Base-by-base conservation (phyloP, 2,113 vertebrate species). In the Neogobius melanostomus region DNA sequence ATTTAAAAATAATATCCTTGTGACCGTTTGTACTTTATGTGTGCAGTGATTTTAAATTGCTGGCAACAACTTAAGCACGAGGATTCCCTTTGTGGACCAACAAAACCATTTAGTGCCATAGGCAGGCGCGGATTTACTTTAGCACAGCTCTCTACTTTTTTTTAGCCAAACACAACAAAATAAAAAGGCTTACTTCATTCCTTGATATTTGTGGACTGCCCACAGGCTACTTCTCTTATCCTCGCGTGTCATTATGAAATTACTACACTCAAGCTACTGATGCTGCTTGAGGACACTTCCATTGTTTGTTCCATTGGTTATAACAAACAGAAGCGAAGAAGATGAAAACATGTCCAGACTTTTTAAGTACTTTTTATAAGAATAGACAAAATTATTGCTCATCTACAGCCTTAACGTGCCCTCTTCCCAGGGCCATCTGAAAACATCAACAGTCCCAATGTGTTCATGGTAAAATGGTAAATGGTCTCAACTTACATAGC, bases 81-180 rank as follows among this genome's bases (percentile, higher is more conserved):
- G 47, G 54, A 51, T 76, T 61, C 63, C n/a, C n/a, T n/a, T n/a
- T n/a, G n/a, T n/a, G n/a, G n/a, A n/a, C n/a, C n/a, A n/a, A 21
- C 21, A 21, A 21, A 21, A 21, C 21, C 21, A 21, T 21, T 21
- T 2, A 21, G 21, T 21, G 21, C 45, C 21, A 4, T 10, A 4
- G 12, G 59, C 48, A 44, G 68, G 14, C 48, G 46, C 42, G 17
- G 6, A 28, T 21, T 53, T 10, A 64, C 43, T 51, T n/a, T 47
- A 44, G 7, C 49, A 73, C 42, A 16, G 7, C 45, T 66, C 17
- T 70, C 6, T 7, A 60, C 52, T 70, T 69, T 69, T n/a, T 63
- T 46, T 21, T 21, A 21, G 21, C 21, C 21, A 21, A 21, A 21
- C 21, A 45, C 3, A 9, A 63, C 7, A 9, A 43, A n/a, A 3